Base-by-base conservation (phyloP, 2,888 invertebrate species). In the Myathropa florea region DNA sequence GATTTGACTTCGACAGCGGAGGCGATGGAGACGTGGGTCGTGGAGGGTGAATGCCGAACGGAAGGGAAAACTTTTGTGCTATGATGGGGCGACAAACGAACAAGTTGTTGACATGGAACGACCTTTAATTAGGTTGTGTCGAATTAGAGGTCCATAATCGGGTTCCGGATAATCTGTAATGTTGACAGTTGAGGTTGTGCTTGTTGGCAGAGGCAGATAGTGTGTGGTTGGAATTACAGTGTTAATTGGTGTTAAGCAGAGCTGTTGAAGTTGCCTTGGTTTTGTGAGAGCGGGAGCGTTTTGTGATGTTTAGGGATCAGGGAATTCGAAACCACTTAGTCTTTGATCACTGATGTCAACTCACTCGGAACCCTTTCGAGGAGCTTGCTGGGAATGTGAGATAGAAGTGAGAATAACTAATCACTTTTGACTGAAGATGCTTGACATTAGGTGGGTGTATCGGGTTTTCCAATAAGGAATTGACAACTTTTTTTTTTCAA, bases 121-220 rank as follows among this genome's bases (percentile, higher is more conserved):
- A 72, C 82, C 73, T 85, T 85, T 85, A 85, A 85, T 82, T 77
- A 85, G 82, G 77, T 77, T 81, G 72, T 81, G 68, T 78, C 67
- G 77, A 70, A 78, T 82, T 78, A 77, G 64, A 67, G 70, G 72
- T 57, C 68, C 24, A 77, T 85, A 82, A 85, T 77, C 68, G 57
- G 39, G 80, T 80, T 76, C 55, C 26, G 39, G 72, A 61, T 63
- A 81, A 81, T 76, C 67, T 60, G 70, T 76, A 70, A 70, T 71
- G 55, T 72, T 28, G 70, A 46, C 36, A 57, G 77, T 83, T 83
- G 71, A 75, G 65, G 80, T 80, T 83, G 36, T 33, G 33, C 33
- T 33, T 24, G 10, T 14, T 2, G 26, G 14, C 30, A 53, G 53
- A 23, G n/a, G 0, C n/a, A n/a, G 3, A 6, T 18, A 53, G 68